Evolutionary conservation across 2,888 invertebrate species (phyloP).

Genomic region (Gastrophysa polygoni): DNA sequence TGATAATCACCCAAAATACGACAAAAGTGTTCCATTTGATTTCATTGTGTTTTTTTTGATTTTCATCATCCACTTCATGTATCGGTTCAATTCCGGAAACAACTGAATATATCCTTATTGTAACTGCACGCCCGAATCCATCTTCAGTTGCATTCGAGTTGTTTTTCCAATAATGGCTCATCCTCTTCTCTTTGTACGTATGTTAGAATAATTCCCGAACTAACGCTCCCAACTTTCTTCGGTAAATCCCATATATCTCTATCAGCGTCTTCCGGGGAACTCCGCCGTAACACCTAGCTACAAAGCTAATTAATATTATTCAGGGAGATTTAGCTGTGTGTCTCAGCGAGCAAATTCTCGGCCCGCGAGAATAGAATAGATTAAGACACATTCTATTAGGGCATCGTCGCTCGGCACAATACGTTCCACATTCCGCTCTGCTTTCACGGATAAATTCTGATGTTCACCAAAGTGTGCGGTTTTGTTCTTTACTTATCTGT

Average conservation of each 20-base stretch:
- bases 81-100: too few relatives aligned
- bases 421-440: conserved; percentile 28
- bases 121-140: too few relatives aligned
- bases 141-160: too few relatives aligned
- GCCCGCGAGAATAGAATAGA: conserved; percentile 31
- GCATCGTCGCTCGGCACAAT: conserved; percentile 30
- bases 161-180: too few relatives aligned
- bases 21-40: too few relatives aligned
- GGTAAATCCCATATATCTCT: conserved; percentile 24
- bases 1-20: too few relatives aligned
- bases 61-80: too few relatives aligned
- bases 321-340: conserved; percentile 32
- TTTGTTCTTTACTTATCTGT: conserved; percentile 23
- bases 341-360: conserved; percentile 36
- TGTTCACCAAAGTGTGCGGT: conserved; percentile 30
- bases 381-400: conserved; percentile 36
- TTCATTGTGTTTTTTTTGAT: too few relatives aligned
- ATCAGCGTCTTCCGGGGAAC: conserved; percentile 24
- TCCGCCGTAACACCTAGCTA: conserved; percentile 25
- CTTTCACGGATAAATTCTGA: conserved; percentile 34
- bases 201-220: too few relatives aligned
- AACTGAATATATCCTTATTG: too few relatives aligned
- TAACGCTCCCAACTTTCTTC: neutral
- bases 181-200: too few relatives aligned
- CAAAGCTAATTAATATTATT: conserved; percentile 36